These are phyloP conservation scores for Peromyscus leucopus DNA, from an alignment of 2,113 vertebrate genomes.

Conservation along the genomic window DNA sequence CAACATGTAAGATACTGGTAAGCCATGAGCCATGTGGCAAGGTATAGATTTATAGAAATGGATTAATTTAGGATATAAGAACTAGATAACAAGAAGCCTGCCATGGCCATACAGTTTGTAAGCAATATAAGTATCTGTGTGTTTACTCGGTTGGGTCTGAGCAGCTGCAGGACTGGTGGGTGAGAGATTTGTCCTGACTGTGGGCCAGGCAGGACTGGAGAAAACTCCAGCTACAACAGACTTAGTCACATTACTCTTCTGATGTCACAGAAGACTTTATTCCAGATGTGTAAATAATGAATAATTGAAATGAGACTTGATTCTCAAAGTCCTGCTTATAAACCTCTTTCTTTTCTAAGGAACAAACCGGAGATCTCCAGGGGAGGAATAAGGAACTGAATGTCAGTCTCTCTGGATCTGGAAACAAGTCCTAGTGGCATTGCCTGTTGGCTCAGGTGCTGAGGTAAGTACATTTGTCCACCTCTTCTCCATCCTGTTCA, in stretches of 20 bases:
- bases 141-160: no score
- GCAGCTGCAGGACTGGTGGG: no score
- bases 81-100: no score
- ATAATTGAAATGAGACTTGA: not conserved
- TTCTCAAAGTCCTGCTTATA: not conserved
- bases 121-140: no score
- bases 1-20: no score
- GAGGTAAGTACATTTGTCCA: rapidly evolving
- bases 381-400: not conserved
- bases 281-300: not conserved
- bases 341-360: not conserved
- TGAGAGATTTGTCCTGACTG: no score
- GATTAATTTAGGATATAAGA: no score
- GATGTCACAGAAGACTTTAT: not conserved
- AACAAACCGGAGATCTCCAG: not conserved
- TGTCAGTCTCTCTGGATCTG: not conserved
- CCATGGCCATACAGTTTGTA: no score
- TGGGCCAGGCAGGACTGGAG: no score
- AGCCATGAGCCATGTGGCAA: no score
- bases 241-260: not conserved
- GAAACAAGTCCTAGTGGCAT: not conserved
- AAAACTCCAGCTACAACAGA: no score
- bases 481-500: not conserved
- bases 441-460: not conserved
- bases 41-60: no score